Evolutionary conservation across 2,797 vertebrate genomes (phyloP).

Genomic region (Acridotheres tristis): DNA sequence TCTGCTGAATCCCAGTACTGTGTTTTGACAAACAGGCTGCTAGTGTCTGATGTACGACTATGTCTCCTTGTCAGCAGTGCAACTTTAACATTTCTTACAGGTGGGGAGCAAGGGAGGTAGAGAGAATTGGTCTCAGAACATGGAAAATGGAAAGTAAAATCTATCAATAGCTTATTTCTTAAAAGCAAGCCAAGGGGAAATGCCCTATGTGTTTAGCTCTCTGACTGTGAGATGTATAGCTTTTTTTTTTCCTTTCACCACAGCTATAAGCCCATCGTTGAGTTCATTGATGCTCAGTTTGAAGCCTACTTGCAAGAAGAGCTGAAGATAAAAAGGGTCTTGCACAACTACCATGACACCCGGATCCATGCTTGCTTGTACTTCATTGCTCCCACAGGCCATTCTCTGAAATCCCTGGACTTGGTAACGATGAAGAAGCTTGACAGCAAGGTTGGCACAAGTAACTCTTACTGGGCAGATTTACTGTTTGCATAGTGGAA

Average conservation of each 20-base stretch:
- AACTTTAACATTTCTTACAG: neutral
- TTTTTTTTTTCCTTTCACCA: neutral
- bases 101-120: neutral
- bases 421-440: slow-evolving; percentile 99
- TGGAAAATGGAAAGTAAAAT: neutral
- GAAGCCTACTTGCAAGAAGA: slow-evolving; percentile 98
- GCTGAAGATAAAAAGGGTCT: slow-evolving; percentile 93
- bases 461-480: neutral
- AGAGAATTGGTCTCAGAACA: neutral
- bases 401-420: slow-evolving; percentile 96
- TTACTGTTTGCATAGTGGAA: fast-evolving
- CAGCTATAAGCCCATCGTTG: slow-evolving; percentile 97
- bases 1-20: neutral
- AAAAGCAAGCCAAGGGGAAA: neutral
- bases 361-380: slow-evolving; percentile 96
- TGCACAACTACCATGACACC: slow-evolving; percentile 95
- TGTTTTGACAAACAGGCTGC: neutral
- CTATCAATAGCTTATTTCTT: neutral
- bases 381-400: slow-evolving; percentile 96
- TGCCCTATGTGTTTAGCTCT: neutral
- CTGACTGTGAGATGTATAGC: neutral
- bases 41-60: neutral
- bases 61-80: neutral
- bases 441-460: slow-evolving; percentile 89
- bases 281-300: slow-evolving; percentile 97